A percentile compares a stretch with the other conserved stretches of the same genome.
Evolutionary conservation across 2,113 vertebrate genomes (phyloP).

Genomic region (Colinus virginianus): DNA sequence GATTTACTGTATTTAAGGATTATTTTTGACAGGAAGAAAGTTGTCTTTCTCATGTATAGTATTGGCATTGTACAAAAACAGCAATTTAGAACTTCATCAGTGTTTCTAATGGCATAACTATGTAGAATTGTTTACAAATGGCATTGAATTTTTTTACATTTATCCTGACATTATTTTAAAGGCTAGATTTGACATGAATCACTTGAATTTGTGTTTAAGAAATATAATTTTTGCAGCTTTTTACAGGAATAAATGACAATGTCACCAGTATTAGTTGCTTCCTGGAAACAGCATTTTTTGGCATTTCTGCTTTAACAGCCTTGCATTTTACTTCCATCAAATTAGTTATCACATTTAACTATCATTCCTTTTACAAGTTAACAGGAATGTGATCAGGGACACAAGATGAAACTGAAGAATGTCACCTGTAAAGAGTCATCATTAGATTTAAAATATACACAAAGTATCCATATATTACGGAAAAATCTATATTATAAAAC

Average conservation of each 20-base stretch:
- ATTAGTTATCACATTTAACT: not conserved
- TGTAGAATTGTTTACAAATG: not conserved
- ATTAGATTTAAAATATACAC: not conserved
- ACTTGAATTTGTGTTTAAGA: slow-evolving; percentile 24
- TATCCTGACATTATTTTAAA: slow-evolving; percentile 9
- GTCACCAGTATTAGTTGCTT: slow-evolving; percentile 16
- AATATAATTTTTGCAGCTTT: slow-evolving; percentile 43
- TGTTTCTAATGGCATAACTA: not conserved
- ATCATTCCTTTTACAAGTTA: not conserved
- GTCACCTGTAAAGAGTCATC: not conserved
- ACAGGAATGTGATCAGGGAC: not conserved
- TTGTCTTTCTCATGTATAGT: not conserved
- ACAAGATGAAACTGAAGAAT: not conserved
- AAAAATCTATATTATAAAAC: not conserved
- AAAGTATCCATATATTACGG: not conserved
- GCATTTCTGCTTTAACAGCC: not conserved
- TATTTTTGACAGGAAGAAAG: not conserved
- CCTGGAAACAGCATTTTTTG: slow-evolving; percentile 10
- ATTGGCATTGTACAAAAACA: not conserved
- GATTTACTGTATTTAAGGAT: not conserved
- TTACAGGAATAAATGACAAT: slow-evolving; percentile 41
- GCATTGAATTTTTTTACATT: not conserved
- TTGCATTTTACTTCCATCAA: not conserved
- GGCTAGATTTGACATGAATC: not conserved
- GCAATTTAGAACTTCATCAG: not conserved